Conservation (phyloP, 2,797 vertebrate species). For the Sebastes iracundus region DNA sequence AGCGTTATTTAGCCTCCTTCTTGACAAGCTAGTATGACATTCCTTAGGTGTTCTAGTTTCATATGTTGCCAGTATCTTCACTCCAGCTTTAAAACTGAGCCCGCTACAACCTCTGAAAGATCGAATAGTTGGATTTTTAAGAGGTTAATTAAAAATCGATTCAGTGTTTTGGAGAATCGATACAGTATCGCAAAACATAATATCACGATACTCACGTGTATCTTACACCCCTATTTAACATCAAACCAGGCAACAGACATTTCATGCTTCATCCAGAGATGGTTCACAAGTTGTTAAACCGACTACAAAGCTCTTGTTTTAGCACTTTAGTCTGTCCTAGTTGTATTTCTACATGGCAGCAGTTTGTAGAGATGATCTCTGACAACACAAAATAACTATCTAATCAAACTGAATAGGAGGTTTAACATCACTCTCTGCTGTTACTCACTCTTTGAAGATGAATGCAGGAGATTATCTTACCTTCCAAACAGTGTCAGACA, state of each 20-base stretch:
- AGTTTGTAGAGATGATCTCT: neutral
- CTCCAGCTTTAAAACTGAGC: too few species aligned
- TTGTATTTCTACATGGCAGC: neutral
- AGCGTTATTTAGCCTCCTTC: too few species aligned
- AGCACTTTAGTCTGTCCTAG: neutral
- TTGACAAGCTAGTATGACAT: too few species aligned
- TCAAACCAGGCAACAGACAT: neutral
- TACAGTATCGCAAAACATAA: too few species aligned
- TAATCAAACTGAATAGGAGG: neutral
- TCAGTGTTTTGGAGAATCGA: too few species aligned
- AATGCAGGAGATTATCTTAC: slow-evolving; percentile 55
- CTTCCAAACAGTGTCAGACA: slow-evolving; percentile 52
- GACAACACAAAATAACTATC: neutral
- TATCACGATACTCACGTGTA: too few species aligned
- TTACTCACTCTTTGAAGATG: slow-evolving; percentile 9
- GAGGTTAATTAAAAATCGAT: too few species aligned
- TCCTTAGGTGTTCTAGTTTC: too few species aligned
- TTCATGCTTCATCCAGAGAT: neutral
- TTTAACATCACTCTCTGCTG: neutral
- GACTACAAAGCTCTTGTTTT: neutral
- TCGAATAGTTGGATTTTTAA: too few species aligned
- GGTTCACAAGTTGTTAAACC: neutral
- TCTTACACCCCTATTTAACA: neutral
- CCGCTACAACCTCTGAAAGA: too few species aligned
- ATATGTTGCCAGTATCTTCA: too few species aligned